Evolutionary conservation across 2,888 invertebrate species (phyloP), one percentile per base, ranked within the genome.

Genomic region (Drosophila colorata): DNA sequence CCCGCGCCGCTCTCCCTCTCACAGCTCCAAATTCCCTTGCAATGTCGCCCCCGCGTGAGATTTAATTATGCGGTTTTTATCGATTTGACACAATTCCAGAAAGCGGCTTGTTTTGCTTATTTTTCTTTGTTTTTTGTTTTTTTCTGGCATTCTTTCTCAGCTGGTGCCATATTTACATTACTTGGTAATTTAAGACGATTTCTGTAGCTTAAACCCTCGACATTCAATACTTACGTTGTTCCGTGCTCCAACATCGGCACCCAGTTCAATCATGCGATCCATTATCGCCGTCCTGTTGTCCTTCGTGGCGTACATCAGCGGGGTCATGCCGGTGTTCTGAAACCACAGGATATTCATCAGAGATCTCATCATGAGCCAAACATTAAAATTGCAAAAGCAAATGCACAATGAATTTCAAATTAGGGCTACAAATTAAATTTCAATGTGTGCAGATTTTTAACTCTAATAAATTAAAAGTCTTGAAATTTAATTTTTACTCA

Each of bases 221-320:
- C 40, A 57, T 46, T 61, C 43, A 55, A 67, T 63, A 94, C 97
- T 96, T 93, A 98, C 98, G 93, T 97, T 97, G 90, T 98, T 98
- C 87, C 97, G 95, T 44, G 97, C 96, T 75, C 97, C 96, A 65
- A 98, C 96, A 92, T 98, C 97, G 8, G 97, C 96, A 43, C 98
- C 98, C 16, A 98, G 94, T 73, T 99, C 98, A 78, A 98, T 95
- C 93, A 99, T 95, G 65, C 97, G 94, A 93, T 99, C 98, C 80
- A 98, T 95, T 90, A 98, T 95, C 20, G 96, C 95, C 1, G 97
- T 96, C 79, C 97, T 94, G 93, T 98, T 99, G 93, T 99, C 99
- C 93, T 98, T 98, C 28, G 98, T 98, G 1, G 98, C 98, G 91
- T 96, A 96, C 98, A 99, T 98, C 80, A 99, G 93, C 23, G 98